These are phyloP conservation scores for Mechanitis mazaeus DNA, from an alignment of 2,888 invertebrate genomes.

Conservation along the genomic window DNA sequence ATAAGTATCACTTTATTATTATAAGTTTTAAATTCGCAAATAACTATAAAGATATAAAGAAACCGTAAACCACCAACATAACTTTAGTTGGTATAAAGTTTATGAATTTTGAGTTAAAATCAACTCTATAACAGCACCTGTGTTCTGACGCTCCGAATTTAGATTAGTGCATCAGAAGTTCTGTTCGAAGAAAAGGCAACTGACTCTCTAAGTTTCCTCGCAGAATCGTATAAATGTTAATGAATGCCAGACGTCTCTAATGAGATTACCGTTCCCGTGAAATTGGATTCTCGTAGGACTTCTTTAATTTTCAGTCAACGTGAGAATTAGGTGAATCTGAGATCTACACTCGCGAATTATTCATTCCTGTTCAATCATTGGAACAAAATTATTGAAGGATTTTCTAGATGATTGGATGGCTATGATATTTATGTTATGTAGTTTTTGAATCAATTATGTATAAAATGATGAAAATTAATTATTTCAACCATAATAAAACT, in stretches of 20 bases:
- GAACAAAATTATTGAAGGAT: neutral
- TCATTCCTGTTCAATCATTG: constrained; percentile 8
- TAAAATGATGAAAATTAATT: too few species aligned
- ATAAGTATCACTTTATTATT: too few species aligned
- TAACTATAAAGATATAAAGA: too few species aligned
- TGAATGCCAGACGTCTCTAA: constrained; percentile 71
- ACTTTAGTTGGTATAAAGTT: constrained; percentile 53
- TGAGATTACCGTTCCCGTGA: constrained; percentile 71
- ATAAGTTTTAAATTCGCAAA: too few species aligned
- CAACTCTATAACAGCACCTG: constrained; percentile 59
- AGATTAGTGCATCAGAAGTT: constrained; percentile 61
- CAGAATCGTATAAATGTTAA: constrained; percentile 73
- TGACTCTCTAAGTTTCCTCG: constrained; percentile 53
- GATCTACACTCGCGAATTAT: constrained; percentile 24
- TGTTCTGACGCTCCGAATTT: constrained; percentile 54
- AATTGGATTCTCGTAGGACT: constrained; percentile 70
- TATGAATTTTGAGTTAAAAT: constrained; percentile 42
- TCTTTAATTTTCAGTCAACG: constrained; percentile 72
- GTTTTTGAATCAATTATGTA: neutral
- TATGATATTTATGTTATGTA: neutral
- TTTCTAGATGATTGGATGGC: neutral
- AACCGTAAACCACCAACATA: neutral
- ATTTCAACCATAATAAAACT: too few species aligned
- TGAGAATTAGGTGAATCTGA: constrained; percentile 61
- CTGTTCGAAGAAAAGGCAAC: constrained; percentile 36